phyloP scores from a whole-genome alignment of 92 coral and sea anemone genomes.

The Galaxea fascicularis region DNA sequence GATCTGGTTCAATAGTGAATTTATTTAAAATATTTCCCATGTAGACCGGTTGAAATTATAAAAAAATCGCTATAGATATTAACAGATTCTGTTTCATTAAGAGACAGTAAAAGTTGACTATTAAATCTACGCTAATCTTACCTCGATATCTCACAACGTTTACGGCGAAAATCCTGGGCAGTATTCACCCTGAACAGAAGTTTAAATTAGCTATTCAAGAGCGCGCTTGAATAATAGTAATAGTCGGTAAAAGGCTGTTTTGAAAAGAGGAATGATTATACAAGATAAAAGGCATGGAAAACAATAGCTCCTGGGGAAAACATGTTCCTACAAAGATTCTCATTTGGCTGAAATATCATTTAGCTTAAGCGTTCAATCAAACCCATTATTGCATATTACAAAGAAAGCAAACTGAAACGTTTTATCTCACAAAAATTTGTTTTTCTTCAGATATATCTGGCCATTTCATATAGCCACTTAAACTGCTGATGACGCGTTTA shows the following conservation, averaged over 20 bases:
- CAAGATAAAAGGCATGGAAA: constrained; percentile 39
- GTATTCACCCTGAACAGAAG: neutral
- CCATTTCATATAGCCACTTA: neutral
- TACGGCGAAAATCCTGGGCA: no score
- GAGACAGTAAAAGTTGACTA: neutral
- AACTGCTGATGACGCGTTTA: constrained; percentile 32
- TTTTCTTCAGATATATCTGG: neutral
- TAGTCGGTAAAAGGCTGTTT: constrained; percentile 33
- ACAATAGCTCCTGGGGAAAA: constrained; percentile 33
- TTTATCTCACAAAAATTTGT: neutral
- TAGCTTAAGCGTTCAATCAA: neutral
- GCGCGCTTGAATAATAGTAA: constrained; percentile 6
- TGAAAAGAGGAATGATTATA: constrained; percentile 33
- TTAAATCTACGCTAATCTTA: neutral
- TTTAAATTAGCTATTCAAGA: constrained; percentile 24
- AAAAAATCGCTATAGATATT: neutral
- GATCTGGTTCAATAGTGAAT: neutral
- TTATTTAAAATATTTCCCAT: neutral
- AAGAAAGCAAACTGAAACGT: neutral
- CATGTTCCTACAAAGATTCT: neutral
- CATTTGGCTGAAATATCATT: neutral
- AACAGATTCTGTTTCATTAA: neutral
- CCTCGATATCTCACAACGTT: neutral
- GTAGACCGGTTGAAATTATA: neutral
- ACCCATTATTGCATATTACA: neutral